These are phyloP conservation scores for Harpagus bidentatus DNA, from an alignment of 2,113 vertebrate species.

Conservation along the genomic window DNA sequence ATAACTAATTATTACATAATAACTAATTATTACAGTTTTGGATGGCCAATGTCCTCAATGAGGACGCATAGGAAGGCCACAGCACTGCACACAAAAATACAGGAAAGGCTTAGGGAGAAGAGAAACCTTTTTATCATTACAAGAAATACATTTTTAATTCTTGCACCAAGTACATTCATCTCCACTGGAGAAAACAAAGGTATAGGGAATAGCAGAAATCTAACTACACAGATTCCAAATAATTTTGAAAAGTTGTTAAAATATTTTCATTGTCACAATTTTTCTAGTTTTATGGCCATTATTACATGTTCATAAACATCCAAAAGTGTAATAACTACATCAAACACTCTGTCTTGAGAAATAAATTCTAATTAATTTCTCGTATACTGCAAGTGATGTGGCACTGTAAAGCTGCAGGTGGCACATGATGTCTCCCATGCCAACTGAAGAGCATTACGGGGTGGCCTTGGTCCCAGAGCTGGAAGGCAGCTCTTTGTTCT, in stretches of 20 bases:
- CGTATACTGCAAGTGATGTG: not conserved
- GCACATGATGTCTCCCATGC: not conserved
- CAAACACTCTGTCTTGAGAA: not conserved
- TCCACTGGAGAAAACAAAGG: not conserved
- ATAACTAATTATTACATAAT: too few species aligned
- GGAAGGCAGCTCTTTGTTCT: not conserved
- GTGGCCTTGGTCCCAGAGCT: not conserved
- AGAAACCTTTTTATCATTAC: not conserved
- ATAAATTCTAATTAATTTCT: not conserved
- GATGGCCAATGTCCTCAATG: rapidly evolving
- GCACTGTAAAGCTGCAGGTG: not conserved
- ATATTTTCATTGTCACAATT: not conserved
- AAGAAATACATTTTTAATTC: not conserved
- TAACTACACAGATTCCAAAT: not conserved
- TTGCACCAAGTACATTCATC: not conserved
- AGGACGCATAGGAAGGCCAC: not conserved
- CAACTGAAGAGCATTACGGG: not conserved
- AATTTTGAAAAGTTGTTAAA: not conserved
- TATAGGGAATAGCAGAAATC: not conserved
- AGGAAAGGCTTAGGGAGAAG: not conserved
- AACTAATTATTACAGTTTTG: too few species aligned
- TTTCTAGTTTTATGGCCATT: not conserved
- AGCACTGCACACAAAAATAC: not conserved
- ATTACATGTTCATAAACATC: not conserved
- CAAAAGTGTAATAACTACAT: not conserved